phyloP scores from a whole-genome alignment of 2,888 invertebrate genomes.

The Oligia fasciuncula region DNA sequence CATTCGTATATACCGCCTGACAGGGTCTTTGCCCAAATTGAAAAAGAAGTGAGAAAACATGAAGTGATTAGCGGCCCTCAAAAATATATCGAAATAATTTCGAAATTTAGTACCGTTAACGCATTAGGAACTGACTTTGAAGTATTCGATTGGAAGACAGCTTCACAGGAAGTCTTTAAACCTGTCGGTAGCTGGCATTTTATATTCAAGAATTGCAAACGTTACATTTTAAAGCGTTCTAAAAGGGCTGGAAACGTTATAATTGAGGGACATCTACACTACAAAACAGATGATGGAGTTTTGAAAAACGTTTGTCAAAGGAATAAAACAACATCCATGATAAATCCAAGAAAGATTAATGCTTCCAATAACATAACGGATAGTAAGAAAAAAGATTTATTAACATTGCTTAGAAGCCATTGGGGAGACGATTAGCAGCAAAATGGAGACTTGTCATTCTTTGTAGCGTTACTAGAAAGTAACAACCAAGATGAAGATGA shows the following conservation, averaged over 20 bases:
- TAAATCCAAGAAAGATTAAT: slow-evolving; percentile 45
- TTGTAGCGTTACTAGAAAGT: slow-evolving; percentile 21
- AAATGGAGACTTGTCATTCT: slow-evolving; percentile 37
- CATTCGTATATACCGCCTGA: slow-evolving; percentile 18
- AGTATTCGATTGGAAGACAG: slow-evolving; percentile 61
- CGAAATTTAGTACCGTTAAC: slow-evolving; percentile 51
- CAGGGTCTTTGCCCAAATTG: slow-evolving; percentile 19
- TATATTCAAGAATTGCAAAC: slow-evolving; percentile 54
- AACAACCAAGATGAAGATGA: slow-evolving; percentile 20
- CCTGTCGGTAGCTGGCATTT: slow-evolving; percentile 59
- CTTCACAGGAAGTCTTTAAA: slow-evolving; percentile 56
- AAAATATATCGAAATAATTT: slow-evolving; percentile 52
- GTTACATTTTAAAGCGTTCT: slow-evolving; percentile 56
- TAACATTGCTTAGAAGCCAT: slow-evolving; percentile 44
- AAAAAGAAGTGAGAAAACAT: slow-evolving; percentile 15
- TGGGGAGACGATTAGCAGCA: slow-evolving; percentile 45
- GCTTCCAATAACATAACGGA: slow-evolving; percentile 39
- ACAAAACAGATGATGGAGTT: slow-evolving; percentile 56
- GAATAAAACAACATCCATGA: slow-evolving; percentile 35
- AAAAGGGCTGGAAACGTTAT: slow-evolving; percentile 60
- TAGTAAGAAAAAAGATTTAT: slow-evolving; percentile 37
- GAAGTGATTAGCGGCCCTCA: slow-evolving; percentile 17
- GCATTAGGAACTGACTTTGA: slow-evolving; percentile 39
- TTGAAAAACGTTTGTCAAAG: slow-evolving; percentile 50
- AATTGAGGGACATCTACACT: slow-evolving; percentile 59